A percentile compares a stretch with the other conserved stretches of the same genome.
Conservation (phyloP, 2,797 vertebrate genomes). For the Dryobates pubescens region DNA sequence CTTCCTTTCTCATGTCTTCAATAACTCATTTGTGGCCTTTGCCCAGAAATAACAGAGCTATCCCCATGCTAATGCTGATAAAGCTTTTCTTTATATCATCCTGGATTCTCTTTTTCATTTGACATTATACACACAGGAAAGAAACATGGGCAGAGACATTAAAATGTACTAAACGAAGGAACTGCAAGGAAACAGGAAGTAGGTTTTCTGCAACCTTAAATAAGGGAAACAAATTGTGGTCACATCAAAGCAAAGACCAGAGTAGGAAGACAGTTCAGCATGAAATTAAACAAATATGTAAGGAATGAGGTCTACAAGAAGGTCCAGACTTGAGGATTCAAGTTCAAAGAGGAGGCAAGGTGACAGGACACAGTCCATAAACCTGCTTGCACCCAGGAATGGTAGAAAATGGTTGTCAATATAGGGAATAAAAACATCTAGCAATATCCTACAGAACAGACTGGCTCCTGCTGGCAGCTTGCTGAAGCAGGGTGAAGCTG, state of each 20-base stretch:
- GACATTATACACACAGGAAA: background rate
- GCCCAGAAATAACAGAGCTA: conserved; percentile 18
- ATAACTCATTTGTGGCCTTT: conserved; percentile 21
- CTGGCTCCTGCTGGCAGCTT: background rate
- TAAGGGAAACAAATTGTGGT: background rate
- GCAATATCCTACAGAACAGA: background rate
- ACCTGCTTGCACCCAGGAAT: background rate
- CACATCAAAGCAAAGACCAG: background rate
- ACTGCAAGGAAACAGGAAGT: background rate
- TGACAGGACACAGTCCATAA: background rate
- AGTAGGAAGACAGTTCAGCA: background rate
- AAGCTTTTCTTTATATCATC: background rate
- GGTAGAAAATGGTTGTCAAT: background rate
- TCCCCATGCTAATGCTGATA: conserved; percentile 4
- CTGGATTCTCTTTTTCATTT: background rate
- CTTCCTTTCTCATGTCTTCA: background rate
- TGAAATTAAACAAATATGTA: background rate
- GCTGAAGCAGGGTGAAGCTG: background rate
- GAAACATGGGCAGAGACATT: background rate
- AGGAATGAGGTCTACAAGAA: background rate
- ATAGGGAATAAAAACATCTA: background rate
- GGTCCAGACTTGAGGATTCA: background rate
- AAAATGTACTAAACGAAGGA: conserved; percentile 19
- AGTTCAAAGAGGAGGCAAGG: background rate
- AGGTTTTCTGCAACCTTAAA: background rate